These are phyloP conservation scores for Promerops cafer DNA, from an alignment of 2,113 vertebrate species.

Conservation along the genomic window DNA sequence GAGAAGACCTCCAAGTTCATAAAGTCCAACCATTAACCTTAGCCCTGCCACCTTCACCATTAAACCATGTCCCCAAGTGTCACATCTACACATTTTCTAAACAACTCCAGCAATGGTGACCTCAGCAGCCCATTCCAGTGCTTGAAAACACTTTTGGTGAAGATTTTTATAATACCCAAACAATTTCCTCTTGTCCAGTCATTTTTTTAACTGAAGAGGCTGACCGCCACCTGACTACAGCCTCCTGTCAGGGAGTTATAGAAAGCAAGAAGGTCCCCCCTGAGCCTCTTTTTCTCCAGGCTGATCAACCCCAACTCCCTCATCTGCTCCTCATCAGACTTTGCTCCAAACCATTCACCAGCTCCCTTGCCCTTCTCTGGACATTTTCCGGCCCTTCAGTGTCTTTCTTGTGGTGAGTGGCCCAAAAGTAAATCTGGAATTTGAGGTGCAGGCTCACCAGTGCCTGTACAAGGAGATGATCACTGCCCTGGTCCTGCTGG, in stretches of 20 bases:
- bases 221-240: neutral
- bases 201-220: neutral
- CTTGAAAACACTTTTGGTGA: neutral
- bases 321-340: neutral
- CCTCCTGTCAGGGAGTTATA: neutral
- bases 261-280: accelerated
- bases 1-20: neutral
- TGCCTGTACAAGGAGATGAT: neutral
- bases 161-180: neutral
- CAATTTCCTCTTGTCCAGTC: neutral
- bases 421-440: neutral
- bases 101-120: neutral
- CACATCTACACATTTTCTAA: neutral
- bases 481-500: neutral
- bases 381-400: accelerated
- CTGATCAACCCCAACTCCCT: neutral
- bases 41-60: neutral
- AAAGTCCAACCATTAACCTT: neutral
- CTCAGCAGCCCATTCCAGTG: neutral
- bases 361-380: neutral
- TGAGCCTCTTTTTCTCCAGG: neutral
- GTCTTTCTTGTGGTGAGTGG: neutral
- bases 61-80: neutral
- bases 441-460: neutral
- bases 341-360: neutral